A percentile compares a stretch with the other conserved stretches of the same genome.
Conservation (phyloP, 2,113 vertebrate species). For the Origma solitaria region DNA sequence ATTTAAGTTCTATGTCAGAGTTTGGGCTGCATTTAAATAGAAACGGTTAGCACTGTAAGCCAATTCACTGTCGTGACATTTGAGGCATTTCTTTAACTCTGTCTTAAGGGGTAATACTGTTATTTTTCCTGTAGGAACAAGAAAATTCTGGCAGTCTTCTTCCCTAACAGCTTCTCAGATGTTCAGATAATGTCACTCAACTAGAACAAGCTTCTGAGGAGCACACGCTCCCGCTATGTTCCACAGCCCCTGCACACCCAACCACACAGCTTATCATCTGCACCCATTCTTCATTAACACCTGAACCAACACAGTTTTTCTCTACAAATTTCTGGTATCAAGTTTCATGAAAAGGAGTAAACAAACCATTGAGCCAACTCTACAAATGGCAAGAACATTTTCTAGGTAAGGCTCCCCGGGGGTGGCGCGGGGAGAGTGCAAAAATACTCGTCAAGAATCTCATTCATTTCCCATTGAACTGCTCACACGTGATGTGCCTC, state of each 20-base stretch:
- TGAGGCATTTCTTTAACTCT: neutral
- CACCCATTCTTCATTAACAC: neutral
- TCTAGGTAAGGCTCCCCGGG: neutral
- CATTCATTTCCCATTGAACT: neutral
- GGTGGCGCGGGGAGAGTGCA: rapidly evolving
- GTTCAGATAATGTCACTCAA: neutral
- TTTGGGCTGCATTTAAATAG: conserved; percentile 2
- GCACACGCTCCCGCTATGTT: rapidly evolving
- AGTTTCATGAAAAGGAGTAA: neutral
- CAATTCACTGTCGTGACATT: neutral
- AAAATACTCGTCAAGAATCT: neutral
- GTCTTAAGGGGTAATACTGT: neutral
- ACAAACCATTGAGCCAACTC: neutral
- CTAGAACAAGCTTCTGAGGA: neutral
- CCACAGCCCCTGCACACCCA: neutral
- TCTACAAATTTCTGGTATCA: neutral
- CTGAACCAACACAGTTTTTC: neutral
- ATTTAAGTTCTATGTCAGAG: neutral
- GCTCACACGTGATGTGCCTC: neutral
- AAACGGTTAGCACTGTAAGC: neutral
- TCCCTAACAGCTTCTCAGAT: neutral
- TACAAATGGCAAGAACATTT: neutral
- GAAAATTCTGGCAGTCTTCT: neutral
- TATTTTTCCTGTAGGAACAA: conserved; percentile 24
- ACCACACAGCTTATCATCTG: neutral